Evolutionary conservation across 2,888 invertebrate genomes (phyloP).

Genomic region (Matsumyia berberina): DNA sequence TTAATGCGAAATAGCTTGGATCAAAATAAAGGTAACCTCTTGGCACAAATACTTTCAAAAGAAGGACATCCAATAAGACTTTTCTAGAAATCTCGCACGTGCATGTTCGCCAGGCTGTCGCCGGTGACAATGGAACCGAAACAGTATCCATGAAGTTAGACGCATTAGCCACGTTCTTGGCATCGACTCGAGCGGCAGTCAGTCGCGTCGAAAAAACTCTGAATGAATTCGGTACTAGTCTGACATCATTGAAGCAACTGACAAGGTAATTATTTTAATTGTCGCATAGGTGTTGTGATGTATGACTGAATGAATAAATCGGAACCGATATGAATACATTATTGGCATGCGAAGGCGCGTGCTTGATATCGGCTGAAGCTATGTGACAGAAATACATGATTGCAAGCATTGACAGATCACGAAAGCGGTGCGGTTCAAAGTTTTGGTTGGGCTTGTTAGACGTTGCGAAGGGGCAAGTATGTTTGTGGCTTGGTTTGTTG

Average conservation of each 20-base stretch:
- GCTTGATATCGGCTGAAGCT: background rate
- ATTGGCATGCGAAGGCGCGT: slow-evolving; percentile 18
- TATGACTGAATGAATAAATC: slow-evolving; percentile 28
- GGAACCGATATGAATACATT: slow-evolving; percentile 5
- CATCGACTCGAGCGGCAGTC: slow-evolving; percentile 79
- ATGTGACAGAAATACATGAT: too few relatives aligned
- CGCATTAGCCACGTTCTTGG: slow-evolving; percentile 80
- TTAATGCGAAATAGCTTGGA: slow-evolving; percentile 66
- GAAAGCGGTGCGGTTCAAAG: slow-evolving; percentile 7
- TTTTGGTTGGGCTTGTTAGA: slow-evolving; percentile 2
- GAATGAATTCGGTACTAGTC: slow-evolving; percentile 72
- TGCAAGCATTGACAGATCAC: background rate
- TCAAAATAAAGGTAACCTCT: slow-evolving; percentile 39
- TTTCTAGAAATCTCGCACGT: slow-evolving; percentile 36
- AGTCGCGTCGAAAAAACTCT: slow-evolving; percentile 69
- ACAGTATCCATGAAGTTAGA: slow-evolving; percentile 77
- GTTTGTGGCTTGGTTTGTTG: background rate
- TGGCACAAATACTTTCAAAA: background rate
- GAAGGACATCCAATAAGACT: background rate
- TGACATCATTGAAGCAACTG: slow-evolving; percentile 78
- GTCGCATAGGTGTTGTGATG: slow-evolving; percentile 5
- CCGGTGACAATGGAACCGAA: slow-evolving; percentile 26
- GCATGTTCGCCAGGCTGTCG: slow-evolving; percentile 19
- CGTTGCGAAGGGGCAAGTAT: background rate
- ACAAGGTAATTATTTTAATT: slow-evolving; percentile 79